phyloP scores from a whole-genome alignment of 2,888 invertebrate species.

The Cephus sareptanus region DNA sequence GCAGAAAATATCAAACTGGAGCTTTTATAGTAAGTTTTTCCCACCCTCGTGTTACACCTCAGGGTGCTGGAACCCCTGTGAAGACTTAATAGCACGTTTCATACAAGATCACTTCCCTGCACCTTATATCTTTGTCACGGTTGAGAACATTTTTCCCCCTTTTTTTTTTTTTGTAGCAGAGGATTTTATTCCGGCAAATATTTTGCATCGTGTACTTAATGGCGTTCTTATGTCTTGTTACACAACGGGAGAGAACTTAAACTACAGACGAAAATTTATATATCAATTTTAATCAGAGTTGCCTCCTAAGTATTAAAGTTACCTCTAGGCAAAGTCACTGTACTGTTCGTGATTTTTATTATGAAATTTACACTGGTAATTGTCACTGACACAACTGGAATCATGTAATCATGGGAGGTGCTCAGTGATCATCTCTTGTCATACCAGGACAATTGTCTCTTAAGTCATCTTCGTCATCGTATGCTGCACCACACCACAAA shows the following conservation, averaged over 20 bases:
- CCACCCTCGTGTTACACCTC: constrained; percentile 39
- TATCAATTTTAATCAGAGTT: background rate
- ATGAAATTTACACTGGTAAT: too few relatives aligned
- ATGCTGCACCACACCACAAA: constrained; percentile 82
- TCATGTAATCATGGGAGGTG: background rate
- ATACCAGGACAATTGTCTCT: constrained; percentile 75
- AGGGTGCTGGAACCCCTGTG: constrained; percentile 50
- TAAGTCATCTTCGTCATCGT: constrained; percentile 73
- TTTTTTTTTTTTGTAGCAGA: constrained; percentile 14
- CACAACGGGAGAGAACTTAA: constrained; percentile 12
- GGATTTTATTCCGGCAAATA: constrained; percentile 30
- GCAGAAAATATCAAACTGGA: constrained; percentile 38
- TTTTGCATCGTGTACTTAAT: constrained; percentile 50
- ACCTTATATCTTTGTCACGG: background rate
- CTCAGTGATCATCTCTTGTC: constrained; percentile 72
- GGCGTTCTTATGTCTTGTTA: constrained; percentile 45
- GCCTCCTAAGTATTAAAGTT: background rate
- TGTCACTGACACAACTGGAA: too few relatives aligned
- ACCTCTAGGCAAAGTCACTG: background rate
- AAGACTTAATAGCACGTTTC: constrained; percentile 48
- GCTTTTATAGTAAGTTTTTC: constrained; percentile 56
- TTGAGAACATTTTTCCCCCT: constrained; percentile 1
- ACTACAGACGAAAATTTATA: constrained; percentile 1
- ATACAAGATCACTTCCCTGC: constrained; percentile 35
- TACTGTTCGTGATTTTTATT: too few relatives aligned